phyloP scores from a whole-genome alignment of 1,140 invertebrate genomes.

The Pinna nobilis region DNA sequence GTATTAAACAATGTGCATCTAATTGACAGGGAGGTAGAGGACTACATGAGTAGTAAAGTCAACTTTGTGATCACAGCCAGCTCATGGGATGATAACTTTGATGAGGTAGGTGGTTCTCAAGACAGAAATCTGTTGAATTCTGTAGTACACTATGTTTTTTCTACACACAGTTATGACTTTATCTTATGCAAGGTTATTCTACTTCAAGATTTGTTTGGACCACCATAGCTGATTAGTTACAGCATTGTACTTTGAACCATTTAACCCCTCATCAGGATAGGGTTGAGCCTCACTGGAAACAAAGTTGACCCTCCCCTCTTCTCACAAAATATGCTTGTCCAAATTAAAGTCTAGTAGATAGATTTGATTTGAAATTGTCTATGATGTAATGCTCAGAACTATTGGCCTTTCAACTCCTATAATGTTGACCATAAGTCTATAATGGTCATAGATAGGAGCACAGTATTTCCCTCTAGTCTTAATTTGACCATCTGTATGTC shows the following conservation, averaged over 20 bases:
- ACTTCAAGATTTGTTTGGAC: background rate
- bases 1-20: background rate
- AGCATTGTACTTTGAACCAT: too few species aligned
- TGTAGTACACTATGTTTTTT: background rate
- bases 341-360: background rate
- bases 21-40: conserved; percentile 66
- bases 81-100: conserved; percentile 75
- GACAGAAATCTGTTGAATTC: too few species aligned
- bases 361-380: background rate
- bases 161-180: background rate
- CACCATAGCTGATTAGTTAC: too few species aligned
- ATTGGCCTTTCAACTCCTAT: too few species aligned
- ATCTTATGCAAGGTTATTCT: background rate
- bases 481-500: too few species aligned
- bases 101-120: conserved; percentile 67
- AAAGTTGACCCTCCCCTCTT: too few species aligned
- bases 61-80: conserved; percentile 70
- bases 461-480: too few species aligned
- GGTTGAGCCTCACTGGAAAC: too few species aligned
- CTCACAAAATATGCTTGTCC: too few species aligned
- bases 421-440: too few species aligned
- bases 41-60: conserved; percentile 73
- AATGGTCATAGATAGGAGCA: too few species aligned
- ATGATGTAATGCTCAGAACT: background rate
- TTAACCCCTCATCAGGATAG: too few species aligned